These are phyloP conservation scores for Stegana nigrithorax DNA, from an alignment of 2,888 invertebrate species.

Conservation along the genomic window DNA sequence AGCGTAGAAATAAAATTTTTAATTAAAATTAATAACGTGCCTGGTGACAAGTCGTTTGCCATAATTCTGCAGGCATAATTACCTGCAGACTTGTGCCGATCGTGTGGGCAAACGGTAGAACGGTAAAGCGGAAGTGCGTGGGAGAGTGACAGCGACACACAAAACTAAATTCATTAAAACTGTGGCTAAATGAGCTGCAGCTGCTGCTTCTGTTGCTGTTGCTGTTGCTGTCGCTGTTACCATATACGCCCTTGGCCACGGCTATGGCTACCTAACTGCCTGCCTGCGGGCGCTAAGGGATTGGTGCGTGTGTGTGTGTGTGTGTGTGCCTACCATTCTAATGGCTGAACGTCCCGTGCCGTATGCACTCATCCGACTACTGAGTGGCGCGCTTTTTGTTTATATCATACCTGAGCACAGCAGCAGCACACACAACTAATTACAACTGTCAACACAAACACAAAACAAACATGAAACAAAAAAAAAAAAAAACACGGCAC, in stretches of 20 bases:
- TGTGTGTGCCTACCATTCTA: background rate
- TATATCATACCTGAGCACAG: constrained; percentile 57
- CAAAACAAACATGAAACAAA: background rate
- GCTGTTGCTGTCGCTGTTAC: no score
- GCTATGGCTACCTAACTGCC: background rate
- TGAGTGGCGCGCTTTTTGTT: constrained; percentile 23
- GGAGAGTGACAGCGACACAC: constrained; percentile 10
- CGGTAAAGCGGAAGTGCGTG: background rate
- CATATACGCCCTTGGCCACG: no score
- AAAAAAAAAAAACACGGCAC: background rate
- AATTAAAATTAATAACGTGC: constrained; percentile 60
- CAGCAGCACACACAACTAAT: constrained; percentile 57
- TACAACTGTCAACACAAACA: constrained; percentile 57
- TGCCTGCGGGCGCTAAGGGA: background rate
- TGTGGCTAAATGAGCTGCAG: background rate
- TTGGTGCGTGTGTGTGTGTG: background rate
- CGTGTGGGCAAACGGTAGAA: background rate
- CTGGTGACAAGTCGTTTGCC: constrained; percentile 44
- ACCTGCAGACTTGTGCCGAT: constrained; percentile 35
- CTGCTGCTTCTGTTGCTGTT: no score
- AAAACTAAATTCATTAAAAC: constrained; percentile 1
- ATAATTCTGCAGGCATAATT: constrained; percentile 58
- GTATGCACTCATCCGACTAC: no score
- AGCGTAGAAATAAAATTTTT: constrained; percentile 46
- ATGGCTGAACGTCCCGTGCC: background rate